Percentiles rank a stretch among this genome's conserved stretches.
Conservation (phyloP, 2,888 invertebrate genomes). For the Sarcophaga subvicina region DNA sequence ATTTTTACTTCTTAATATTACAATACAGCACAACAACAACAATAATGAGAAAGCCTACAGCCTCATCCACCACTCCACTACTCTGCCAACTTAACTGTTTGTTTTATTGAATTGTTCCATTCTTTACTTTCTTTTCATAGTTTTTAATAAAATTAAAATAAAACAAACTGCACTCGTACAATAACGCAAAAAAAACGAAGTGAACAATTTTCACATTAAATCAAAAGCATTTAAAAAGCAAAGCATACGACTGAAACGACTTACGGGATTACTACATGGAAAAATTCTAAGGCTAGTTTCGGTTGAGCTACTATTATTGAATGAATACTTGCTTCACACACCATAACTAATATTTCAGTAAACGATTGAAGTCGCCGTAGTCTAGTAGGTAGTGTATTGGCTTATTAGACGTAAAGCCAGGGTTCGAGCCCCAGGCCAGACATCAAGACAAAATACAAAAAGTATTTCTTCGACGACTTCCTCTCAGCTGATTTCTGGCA, state of each 20-base stretch:
- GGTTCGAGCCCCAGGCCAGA: no score
- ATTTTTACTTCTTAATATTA: conserved; percentile 10
- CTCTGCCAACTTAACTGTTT: neutral
- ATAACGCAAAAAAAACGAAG: neutral
- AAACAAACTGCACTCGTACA: conserved; percentile 4
- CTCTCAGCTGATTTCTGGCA: no score
- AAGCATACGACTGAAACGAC: neutral
- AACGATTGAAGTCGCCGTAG: no score
- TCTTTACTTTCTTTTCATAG: conserved; percentile 18
- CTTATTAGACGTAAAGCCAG: no score
- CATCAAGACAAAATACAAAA: no score
- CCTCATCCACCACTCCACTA: neutral
- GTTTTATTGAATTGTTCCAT: conserved; percentile 23
- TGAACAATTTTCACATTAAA: conserved; percentile 24
- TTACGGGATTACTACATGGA: neutral
- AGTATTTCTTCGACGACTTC: no score
- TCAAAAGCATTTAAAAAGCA: neutral
- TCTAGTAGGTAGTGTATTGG: no score
- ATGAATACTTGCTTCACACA: no score
- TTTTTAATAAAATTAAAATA: conserved; percentile 47
- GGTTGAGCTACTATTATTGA: no score
- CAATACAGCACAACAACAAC: conserved; percentile 20
- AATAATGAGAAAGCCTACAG: neutral
- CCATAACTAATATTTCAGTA: no score
- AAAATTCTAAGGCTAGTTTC: no score